A percentile compares a stretch with the other conserved stretches of the same genome.
These are phyloP conservation scores for Passer domesticus DNA, from an alignment of 2,113 vertebrate species.

Conservation along the genomic window DNA sequence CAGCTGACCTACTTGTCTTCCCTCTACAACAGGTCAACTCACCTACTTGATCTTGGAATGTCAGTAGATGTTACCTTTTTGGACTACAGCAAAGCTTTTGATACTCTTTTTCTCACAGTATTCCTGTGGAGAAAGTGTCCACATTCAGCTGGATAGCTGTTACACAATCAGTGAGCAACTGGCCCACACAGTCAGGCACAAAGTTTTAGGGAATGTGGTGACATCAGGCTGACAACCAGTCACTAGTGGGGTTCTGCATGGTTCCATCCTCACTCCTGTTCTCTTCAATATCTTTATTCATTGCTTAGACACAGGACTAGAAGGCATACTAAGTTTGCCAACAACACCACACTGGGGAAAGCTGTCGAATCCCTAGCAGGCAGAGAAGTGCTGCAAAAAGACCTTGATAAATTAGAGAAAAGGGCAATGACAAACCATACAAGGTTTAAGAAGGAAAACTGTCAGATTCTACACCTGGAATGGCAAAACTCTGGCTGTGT, in stretches of 20 bases:
- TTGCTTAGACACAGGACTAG: not conserved
- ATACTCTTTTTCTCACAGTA: not conserved
- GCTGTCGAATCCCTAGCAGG: fast-evolving
- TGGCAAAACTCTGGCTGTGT: not conserved
- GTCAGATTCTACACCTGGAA: not conserved
- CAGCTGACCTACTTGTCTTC: not conserved
- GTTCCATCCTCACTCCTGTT: not conserved
- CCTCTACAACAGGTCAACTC: not conserved
- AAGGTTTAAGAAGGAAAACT: not conserved
- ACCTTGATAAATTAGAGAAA: not conserved
- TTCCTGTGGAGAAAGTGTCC: not conserved
- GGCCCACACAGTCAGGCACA: not conserved
- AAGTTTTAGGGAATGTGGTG: not conserved
- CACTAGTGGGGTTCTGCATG: not conserved
- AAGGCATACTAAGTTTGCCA: not conserved
- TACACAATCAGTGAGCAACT: fast-evolving
- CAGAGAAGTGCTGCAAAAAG: not conserved
- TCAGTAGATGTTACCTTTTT: not conserved
- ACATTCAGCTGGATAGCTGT: not conserved
- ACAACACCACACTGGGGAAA: not conserved
- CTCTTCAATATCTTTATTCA: not conserved
- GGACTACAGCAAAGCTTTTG: not conserved
- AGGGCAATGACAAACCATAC: not conserved
- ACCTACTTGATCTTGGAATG: not conserved
- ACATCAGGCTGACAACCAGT: fast-evolving